Evolutionary conservation across 1,140 invertebrate species (phyloP), one percentile per base, ranked within the genome.

Genomic region (Colletes latitarsis): DNA sequence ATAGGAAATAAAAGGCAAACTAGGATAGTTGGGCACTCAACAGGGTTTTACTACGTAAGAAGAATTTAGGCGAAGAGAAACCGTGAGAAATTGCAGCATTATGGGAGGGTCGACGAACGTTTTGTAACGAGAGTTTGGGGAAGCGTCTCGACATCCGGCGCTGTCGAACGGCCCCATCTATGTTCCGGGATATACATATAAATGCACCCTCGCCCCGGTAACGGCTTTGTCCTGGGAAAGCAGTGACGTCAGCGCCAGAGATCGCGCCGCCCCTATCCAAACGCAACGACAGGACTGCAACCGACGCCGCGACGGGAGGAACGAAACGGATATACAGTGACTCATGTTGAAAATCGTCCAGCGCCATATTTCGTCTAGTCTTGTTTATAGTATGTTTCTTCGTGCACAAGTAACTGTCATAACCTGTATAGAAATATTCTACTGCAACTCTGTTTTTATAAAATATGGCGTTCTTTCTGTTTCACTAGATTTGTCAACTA

Each of bases 61-160:
- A 53, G 15, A 53, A 53, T 53, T 8, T 1, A 53, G 12, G 52
- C 15, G 55, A 57, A 17, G 62, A 10, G 21, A 19, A 9, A 14
- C 21, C 8, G 9, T 21, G 62, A 10, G 62, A 15, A 41, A 10
- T 30, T 63, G 62, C 39, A 63, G 62, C n/a, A 63, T 63, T 63
- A 63, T 12, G 62, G 62, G 62, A 19, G 62, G 30, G 30, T 10
- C n/a, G 62, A 39, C 62, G 62, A 41, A 63, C 62, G 62, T 63
- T 63, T 63, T 63, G 62, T 63, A 39, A n/a, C n/a, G 9, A 30
- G 30, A 41, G 17, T 30, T 73, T 73, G n/a, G 53, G 39, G 58
- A 57, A 60, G 71, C 71, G 71, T 73, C 71, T 60, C 71, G 71
- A 73, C 71, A 57, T 57, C 57, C 9, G 71, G 71, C 71, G 71